Conservation (phyloP, 53 echinoderm and acorn worm species). For the Antedon mediterranea region DNA sequence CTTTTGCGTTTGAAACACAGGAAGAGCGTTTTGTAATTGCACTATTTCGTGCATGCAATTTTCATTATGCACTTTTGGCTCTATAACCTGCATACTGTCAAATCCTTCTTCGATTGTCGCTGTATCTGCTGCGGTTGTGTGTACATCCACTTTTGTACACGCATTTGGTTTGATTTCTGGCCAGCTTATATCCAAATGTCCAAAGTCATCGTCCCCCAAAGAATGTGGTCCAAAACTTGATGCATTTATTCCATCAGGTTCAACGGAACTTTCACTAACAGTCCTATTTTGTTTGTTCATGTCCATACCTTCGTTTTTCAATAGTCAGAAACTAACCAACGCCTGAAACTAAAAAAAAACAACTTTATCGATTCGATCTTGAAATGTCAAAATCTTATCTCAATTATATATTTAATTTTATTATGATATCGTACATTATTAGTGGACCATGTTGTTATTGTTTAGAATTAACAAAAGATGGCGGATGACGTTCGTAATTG, state of each 20-base stretch:
- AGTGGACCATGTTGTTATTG: too few species aligned
- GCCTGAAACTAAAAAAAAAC: too few species aligned
- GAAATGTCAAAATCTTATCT: too few species aligned
- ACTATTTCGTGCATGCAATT: neutral
- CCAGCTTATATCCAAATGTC: neutral
- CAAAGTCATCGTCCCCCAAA: neutral
- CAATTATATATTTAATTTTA: too few species aligned
- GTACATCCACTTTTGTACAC: neutral
- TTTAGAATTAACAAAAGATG: too few species aligned
- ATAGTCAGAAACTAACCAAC: too few species aligned
- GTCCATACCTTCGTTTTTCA: too few species aligned
- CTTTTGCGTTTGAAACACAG: neutral
- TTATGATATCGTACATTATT: too few species aligned
- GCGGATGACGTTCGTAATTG: too few species aligned
- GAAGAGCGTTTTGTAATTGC: neutral
- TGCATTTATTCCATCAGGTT: neutral
- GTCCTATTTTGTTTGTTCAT: neutral
- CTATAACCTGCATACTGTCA: neutral
- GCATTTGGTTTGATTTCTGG: neutral
- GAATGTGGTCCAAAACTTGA: neutral
- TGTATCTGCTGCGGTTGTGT: neutral
- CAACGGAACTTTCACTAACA: neutral
- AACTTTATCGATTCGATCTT: too few species aligned
- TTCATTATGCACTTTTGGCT: neutral
- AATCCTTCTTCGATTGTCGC: neutral